Evolutionary conservation across 1,140 invertebrate genomes (phyloP).

Genomic region (Leptinotarsa undecemlineata): DNA sequence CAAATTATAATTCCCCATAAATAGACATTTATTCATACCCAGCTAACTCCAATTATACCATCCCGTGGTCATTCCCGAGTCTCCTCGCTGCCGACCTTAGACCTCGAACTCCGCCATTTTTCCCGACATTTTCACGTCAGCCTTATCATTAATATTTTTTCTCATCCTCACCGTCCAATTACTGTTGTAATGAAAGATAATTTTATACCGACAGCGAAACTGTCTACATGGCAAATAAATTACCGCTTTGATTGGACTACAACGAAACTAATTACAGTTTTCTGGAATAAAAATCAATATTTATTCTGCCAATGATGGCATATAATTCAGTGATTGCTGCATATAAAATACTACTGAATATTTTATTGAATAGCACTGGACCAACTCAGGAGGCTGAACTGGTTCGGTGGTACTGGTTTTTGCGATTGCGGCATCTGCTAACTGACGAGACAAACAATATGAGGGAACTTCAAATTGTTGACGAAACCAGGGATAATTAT

Average conservation of each 20-base stretch:
- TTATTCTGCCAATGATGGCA: background rate
- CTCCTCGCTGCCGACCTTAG: background rate
- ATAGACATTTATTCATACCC: background rate
- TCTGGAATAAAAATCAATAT: constrained; percentile 1
- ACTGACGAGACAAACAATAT: too few relatives aligned
- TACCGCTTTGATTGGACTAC: background rate
- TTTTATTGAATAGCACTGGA: constrained; percentile 2
- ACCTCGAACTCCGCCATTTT: background rate
- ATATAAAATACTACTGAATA: background rate
- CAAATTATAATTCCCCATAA: constrained; percentile 6
- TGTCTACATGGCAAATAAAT: background rate
- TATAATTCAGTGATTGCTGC: background rate
- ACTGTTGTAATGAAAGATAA: constrained; percentile 3
- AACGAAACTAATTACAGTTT: constrained; percentile 8
- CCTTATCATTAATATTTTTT: background rate
- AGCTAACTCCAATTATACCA: background rate
- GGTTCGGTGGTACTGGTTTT: background rate
- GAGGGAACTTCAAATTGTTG: too few relatives aligned
- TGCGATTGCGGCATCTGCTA: background rate
- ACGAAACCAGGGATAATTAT: too few relatives aligned
- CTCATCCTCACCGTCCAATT: background rate
- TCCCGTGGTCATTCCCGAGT: background rate
- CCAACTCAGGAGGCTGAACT: background rate
- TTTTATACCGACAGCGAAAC: background rate
- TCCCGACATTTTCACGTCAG: background rate